These are phyloP conservation scores for Myotis myotis DNA, from an alignment of 2,797 vertebrate genomes.

Conservation along the genomic window DNA sequence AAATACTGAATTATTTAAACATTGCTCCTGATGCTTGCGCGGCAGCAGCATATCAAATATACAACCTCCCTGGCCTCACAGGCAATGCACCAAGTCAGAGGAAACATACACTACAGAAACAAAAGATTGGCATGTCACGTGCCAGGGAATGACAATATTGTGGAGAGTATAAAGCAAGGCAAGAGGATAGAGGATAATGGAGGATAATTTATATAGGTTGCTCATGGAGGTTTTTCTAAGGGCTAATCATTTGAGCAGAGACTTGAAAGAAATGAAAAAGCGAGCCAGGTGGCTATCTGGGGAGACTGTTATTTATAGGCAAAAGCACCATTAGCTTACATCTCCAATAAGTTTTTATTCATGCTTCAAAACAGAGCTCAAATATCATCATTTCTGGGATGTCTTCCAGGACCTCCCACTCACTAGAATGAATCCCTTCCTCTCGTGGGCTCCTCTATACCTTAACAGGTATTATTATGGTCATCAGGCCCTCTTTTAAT, in stretches of 20 bases:
- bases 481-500: neutral
- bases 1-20: slow-evolving; percentile 44
- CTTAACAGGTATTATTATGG: neutral
- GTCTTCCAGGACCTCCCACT: neutral
- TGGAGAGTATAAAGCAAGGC: neutral
- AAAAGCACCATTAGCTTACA: neutral
- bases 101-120: neutral
- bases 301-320: neutral
- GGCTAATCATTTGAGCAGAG: neutral
- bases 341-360: neutral
- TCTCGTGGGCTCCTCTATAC: neutral
- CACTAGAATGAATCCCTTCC: neutral
- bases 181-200: neutral
- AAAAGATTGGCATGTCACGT: neutral
- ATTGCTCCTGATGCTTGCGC: neutral
- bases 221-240: neutral
- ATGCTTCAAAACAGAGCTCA: slow-evolving; percentile 27
- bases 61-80: neutral
- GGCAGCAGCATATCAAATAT: neutral
- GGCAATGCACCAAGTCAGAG: neutral
- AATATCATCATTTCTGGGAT: neutral
- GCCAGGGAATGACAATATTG: neutral
- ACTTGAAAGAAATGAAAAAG: neutral
- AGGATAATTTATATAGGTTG: neutral
- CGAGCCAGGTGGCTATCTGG: neutral